Evolutionary conservation across 2,113 vertebrate species (phyloP), one percentile per base, ranked within the genome.

Genomic region (Neoarius graeffei): DNA sequence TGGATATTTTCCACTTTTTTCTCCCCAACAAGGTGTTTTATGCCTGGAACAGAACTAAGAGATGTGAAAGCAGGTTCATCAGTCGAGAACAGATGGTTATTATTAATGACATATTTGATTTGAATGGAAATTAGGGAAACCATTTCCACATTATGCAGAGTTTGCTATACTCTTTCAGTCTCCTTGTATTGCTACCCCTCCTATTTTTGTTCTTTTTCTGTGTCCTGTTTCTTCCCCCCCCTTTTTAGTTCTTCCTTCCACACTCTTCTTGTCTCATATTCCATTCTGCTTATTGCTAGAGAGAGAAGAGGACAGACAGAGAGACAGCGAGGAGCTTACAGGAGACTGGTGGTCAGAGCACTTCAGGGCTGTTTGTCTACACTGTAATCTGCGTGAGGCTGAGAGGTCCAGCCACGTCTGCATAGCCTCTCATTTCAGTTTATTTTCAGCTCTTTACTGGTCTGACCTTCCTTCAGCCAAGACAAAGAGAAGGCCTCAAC

Each of bases 401-500:
- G 74, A 86, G 80, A 82, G 80, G 80, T 86, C 67, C 89, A 89
- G 88, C 86, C 81, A 79, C 79, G 84, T 91, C 87, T 85, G 84
- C 64, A 23, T 74, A 91, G 83, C 89, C 92, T 90, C 90, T 92
- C 88, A 92, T 92, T 91, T 91, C 35, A 35, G 81, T 91, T 91
- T 92, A 92, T 92, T 90, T 91, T 85, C 48, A 88, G 91, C 87
- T 67, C 81, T 91, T 91, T 91, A 89, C 86, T 91, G 90, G 89
- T 85, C 57, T 30, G 85, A 88, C 86, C 89, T 90, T 90, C 76
- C 89, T 83, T 74, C 30, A 69, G 84, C 84, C 81, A 90, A 87
- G 86, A 88, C 89, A 85, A 89, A 89, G 84, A 89, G 83, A 89
- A 85, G 67, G 60, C 69, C 86, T 85, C 76, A 84, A 90, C 92